These are phyloP conservation scores for Rhinophrynus dorsalis DNA, from an alignment of 2,797 vertebrate species.

Conservation along the genomic window DNA sequence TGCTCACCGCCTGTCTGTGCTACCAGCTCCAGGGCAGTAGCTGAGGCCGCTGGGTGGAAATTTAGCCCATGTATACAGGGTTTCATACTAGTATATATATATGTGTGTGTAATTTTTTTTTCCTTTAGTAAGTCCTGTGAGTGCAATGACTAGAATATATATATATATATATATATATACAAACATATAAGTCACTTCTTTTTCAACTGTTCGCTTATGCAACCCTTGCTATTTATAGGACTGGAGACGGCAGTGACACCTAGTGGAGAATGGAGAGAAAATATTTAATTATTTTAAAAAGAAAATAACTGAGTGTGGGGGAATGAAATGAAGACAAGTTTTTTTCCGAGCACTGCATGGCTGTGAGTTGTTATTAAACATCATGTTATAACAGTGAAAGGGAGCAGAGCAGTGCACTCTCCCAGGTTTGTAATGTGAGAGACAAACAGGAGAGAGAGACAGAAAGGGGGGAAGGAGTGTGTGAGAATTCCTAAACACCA, in stretches of 20 bases:
- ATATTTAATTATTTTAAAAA: neutral
- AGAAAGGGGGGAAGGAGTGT: conserved; percentile 38
- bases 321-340: neutral
- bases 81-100: neutral
- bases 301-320: neutral
- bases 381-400: neutral
- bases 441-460: conserved; percentile 15
- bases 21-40: too few species aligned
- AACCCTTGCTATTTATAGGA: neutral
- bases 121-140: too few species aligned
- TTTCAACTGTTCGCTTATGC: neutral
- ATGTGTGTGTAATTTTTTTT: too few species aligned
- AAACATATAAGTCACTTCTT: neutral
- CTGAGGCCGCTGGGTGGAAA: too few species aligned
- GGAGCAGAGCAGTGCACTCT: conserved; percentile 9
- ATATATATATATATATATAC: neutral
- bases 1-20: too few species aligned
- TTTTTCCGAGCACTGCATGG: neutral
- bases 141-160: too few species aligned
- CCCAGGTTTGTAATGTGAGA: conserved; percentile 33
- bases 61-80: neutral
- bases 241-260: conserved; percentile 8
- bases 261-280: conserved; percentile 31
- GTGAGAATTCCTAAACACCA: conserved; percentile 35
- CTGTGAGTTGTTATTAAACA: neutral